Conservation (phyloP, 2,888 invertebrate species). For the Iphiclides podalirius region DNA sequence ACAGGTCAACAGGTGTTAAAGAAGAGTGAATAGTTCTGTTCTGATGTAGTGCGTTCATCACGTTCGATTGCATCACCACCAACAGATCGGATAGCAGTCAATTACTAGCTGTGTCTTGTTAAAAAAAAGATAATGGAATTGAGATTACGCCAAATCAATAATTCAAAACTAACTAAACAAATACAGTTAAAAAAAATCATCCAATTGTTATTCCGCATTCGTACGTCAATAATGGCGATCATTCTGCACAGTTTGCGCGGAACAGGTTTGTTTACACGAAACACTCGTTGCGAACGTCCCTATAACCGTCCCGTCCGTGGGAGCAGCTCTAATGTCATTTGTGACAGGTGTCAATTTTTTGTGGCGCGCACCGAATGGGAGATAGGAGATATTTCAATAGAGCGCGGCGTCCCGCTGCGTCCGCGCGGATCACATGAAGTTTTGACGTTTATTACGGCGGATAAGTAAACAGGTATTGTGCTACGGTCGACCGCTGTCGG, state of each 20-base stretch:
- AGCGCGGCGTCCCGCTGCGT: constrained; percentile 31
- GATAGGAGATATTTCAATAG: constrained; percentile 32
- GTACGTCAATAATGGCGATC: too few relatives aligned
- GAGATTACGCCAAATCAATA: too few relatives aligned
- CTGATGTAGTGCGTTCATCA: too few relatives aligned
- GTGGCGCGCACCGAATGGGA: constrained; percentile 31
- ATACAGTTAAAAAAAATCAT: too few relatives aligned
- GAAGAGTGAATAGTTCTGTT: too few relatives aligned
- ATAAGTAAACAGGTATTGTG: constrained; percentile 38
- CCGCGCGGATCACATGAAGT: constrained; percentile 31
- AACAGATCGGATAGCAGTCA: too few relatives aligned
- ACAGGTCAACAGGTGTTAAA: too few relatives aligned
- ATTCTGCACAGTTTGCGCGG: constrained; percentile 24
- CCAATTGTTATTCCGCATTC: too few relatives aligned
- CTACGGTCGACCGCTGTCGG: constrained; percentile 27
- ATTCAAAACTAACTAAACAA: too few relatives aligned
- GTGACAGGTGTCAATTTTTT: constrained; percentile 44
- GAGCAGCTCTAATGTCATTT: constrained; percentile 31
- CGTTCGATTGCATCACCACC: too few relatives aligned
- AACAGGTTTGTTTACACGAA: constrained; percentile 30
- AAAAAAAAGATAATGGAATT: too few relatives aligned
- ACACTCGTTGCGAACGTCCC: constrained; percentile 30
- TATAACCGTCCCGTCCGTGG: constrained; percentile 33
- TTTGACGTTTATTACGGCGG: constrained; percentile 39
- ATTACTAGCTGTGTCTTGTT: too few relatives aligned